phyloP scores from a whole-genome alignment of 1,140 invertebrate species.

The Aphaenogaster ashmeadi region DNA sequence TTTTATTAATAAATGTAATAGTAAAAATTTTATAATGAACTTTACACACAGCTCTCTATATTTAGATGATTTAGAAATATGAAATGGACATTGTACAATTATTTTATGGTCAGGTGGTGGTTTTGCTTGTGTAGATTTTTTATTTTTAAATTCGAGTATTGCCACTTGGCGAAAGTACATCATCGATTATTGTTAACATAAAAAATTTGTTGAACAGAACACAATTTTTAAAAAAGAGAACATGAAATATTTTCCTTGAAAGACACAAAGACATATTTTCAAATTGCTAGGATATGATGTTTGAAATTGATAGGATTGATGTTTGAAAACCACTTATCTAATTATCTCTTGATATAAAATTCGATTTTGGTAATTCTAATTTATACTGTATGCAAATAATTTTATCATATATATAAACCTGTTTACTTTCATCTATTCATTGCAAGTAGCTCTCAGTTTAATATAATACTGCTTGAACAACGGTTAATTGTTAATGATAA shows the following conservation, averaged over 20 bases:
- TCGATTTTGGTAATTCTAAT: background rate
- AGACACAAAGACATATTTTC: background rate
- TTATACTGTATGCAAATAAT: conserved; percentile 28
- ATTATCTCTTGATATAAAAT: conserved; percentile 2
- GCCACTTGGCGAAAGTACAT: background rate
- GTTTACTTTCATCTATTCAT: background rate
- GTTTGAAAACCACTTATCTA: background rate
- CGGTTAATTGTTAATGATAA: background rate
- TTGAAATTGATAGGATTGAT: background rate
- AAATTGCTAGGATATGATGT: background rate
- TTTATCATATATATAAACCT: background rate
- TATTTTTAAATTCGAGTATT: background rate
- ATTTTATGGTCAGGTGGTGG: conserved; percentile 33
- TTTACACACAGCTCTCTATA: conserved; percentile 43
- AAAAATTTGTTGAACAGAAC: conserved; percentile 16
- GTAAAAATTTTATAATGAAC: conserved; percentile 30
- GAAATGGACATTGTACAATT: conserved; percentile 43
- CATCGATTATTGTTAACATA: conserved; percentile 6
- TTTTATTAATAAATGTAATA: background rate
- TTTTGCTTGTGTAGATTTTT: conserved; percentile 11
- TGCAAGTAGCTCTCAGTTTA: background rate
- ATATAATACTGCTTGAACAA: conserved; percentile 7
- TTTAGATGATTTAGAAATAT: conserved; percentile 23
- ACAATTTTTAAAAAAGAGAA: background rate
- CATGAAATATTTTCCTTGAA: background rate